Percentiles rank a stretch among this genome's conserved stretches.
Conservation (phyloP, 2,888 invertebrate genomes). For the Dryobota labecula region DNA sequence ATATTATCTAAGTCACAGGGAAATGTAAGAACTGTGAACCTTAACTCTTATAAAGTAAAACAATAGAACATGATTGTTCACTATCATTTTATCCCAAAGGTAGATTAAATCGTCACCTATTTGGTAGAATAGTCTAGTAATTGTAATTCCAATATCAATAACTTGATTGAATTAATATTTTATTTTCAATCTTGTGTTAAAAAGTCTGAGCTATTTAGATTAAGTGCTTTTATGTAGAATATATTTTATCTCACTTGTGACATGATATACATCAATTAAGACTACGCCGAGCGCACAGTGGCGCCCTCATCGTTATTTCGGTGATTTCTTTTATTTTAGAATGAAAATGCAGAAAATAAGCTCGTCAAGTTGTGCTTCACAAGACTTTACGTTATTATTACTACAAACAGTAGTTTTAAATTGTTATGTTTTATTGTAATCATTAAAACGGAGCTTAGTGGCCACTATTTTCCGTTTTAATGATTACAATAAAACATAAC, state of each 20-base stretch:
- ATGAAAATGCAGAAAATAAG: too few species aligned
- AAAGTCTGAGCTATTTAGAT: conserved; percentile 41
- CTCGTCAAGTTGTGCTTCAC: too few species aligned
- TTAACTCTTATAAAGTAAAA: conserved; percentile 68
- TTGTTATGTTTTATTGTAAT: too few species aligned
- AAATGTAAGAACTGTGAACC: conserved; percentile 70
- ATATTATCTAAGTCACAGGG: conserved; percentile 75
- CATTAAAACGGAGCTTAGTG: too few species aligned
- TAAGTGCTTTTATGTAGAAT: conserved; percentile 47
- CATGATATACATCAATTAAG: conserved; percentile 59
- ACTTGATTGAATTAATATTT: conserved; percentile 57
- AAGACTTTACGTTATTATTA: too few species aligned
- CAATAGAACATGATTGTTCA: conserved; percentile 72
- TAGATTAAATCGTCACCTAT: conserved; percentile 76
- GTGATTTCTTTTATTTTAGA: too few species aligned
- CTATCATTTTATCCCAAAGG: conserved; percentile 67
- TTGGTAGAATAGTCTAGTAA: conserved; percentile 72
- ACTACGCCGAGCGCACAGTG: too few species aligned
- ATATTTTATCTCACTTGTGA: conserved; percentile 55
- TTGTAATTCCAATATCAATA: conserved; percentile 70
- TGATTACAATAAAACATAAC: too few species aligned
- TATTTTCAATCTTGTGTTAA: conserved; percentile 20
- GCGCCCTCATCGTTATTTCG: too few species aligned
- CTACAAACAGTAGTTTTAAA: too few species aligned
- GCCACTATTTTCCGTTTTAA: too few species aligned